Evolutionary conservation across 2,888 invertebrate genomes (phyloP), one percentile per base, ranked within the genome.

Genomic region (Panopea generosa): DNA sequence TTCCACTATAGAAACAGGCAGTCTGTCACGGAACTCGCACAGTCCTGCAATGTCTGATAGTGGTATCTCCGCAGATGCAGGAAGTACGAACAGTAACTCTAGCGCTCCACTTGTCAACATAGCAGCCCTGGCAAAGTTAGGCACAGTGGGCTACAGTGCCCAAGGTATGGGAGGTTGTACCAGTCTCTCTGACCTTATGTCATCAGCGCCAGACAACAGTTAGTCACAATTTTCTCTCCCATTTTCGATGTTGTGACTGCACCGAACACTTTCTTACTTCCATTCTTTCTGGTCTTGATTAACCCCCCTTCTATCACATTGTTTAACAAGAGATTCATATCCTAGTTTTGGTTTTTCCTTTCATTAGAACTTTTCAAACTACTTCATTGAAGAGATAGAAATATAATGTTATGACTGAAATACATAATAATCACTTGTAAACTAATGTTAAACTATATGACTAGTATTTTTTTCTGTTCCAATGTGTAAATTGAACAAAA

Each of bases 71-170:
- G 90, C 92, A 60, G 92, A 92, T 77, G 89, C 90, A 27, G 89
- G 86, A 27, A 90, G 90, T 71, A 90, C 86, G 26, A 89, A 89
- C 79, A 90, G 88, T 69, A 87, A 85, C 20, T 85, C 87, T n/a
- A 88, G 86, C 75, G 87, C 87, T 27, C 88, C 97, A 14, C 95
- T 96, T 87, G 96, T 96, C 93, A 98, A 97, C 93, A 94, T 98
- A 83, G 97, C 97, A 91, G 97, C 97, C 29, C 95, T 98, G 73
- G 97, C 97, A 72, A 97, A 97, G 93, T 94, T 97, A 68, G 97
- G 97, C 89, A 93, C 93, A 74, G 89, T 91, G 45, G 90, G 93
- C n/a, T 92, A 94, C 79, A 93, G 93, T 65, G 93, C 92, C 85
- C 93, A 93, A 90, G 94, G 94, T 94, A 85, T 77, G 74, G 66